These are phyloP conservation scores for Temnothorax rugatulus DNA, from an alignment of 2,888 invertebrate genomes.

Conservation along the genomic window DNA sequence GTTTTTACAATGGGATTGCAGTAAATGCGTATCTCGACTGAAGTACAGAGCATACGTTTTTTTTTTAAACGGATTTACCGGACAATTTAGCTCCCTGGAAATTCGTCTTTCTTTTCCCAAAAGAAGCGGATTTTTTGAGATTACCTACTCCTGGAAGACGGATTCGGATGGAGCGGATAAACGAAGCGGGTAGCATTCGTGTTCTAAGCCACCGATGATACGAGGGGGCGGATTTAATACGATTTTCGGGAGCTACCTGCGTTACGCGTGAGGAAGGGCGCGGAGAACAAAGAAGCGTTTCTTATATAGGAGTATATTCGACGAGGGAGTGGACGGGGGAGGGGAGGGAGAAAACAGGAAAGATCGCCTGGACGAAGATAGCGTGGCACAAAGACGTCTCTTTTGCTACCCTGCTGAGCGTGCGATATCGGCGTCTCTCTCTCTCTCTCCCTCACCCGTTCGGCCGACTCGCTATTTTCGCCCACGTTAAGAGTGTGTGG, in stretches of 20 bases:
- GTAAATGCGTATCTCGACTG: background rate
- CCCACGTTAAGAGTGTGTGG: slow-evolving; percentile 30
- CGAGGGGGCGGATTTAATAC: slow-evolving; percentile 35
- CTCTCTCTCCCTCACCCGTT: slow-evolving; percentile 25
- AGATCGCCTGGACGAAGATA: slow-evolving; percentile 55
- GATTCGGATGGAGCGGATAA: background rate
- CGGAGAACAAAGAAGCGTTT: slow-evolving; percentile 49
- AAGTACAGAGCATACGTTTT: too few species aligned
- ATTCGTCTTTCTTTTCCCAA: background rate
- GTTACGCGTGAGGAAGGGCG: slow-evolving; percentile 22
- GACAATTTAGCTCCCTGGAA: background rate
- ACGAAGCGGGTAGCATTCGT: background rate
- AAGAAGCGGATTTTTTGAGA: background rate
- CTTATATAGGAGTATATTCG: slow-evolving; percentile 31
- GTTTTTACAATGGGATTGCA: background rate
- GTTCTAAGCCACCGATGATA: slow-evolving; percentile 23
- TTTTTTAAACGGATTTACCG: background rate
- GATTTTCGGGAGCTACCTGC: slow-evolving; percentile 46
- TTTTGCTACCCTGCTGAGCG: slow-evolving; percentile 54
- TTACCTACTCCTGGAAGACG: background rate
- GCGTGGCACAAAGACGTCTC: slow-evolving; percentile 49
- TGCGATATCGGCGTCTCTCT: slow-evolving; percentile 31
- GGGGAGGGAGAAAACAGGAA: slow-evolving; percentile 47
- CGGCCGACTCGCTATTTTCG: slow-evolving; percentile 42
- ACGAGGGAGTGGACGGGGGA: background rate